Conservation (phyloP, 1,140 invertebrate species). For the Papilio xuthus region DNA sequence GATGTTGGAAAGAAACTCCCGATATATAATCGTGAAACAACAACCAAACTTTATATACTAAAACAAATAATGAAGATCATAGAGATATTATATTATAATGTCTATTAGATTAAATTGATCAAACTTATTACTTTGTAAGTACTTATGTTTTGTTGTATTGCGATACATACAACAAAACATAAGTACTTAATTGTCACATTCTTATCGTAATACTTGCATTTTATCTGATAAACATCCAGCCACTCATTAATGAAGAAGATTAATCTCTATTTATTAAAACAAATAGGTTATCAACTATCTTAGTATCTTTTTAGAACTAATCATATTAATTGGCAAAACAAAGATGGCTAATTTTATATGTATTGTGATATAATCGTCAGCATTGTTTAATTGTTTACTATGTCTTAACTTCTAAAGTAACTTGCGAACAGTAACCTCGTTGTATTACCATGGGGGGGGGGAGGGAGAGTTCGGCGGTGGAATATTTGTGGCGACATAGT, state of each 20-base stretch:
- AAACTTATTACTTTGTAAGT: background rate
- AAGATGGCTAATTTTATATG: background rate
- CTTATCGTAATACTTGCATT: too few relatives aligned
- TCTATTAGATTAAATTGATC: background rate
- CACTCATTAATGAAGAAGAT: too few relatives aligned
- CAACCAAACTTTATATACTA: background rate
- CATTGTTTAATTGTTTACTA: background rate
- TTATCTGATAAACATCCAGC: too few relatives aligned
- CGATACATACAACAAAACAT: too few relatives aligned
- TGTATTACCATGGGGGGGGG: background rate
- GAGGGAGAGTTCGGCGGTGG: background rate
- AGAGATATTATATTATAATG: background rate
- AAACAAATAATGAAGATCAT: background rate
- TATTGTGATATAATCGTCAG: background rate
- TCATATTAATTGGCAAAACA: background rate
- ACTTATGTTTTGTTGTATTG: too few relatives aligned
- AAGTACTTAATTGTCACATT: too few relatives aligned
- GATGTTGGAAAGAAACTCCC: slow-evolving; percentile 14
- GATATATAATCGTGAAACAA: background rate
- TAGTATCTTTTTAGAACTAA: too few relatives aligned
- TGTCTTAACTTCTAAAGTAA: background rate
- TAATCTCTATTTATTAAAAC: too few relatives aligned
- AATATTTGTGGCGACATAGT: background rate
- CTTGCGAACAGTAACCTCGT: slow-evolving; percentile 24
- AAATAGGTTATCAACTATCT: too few relatives aligned